Conservation (phyloP, 2,113 vertebrate genomes). For the Anhinga rufa region DNA sequence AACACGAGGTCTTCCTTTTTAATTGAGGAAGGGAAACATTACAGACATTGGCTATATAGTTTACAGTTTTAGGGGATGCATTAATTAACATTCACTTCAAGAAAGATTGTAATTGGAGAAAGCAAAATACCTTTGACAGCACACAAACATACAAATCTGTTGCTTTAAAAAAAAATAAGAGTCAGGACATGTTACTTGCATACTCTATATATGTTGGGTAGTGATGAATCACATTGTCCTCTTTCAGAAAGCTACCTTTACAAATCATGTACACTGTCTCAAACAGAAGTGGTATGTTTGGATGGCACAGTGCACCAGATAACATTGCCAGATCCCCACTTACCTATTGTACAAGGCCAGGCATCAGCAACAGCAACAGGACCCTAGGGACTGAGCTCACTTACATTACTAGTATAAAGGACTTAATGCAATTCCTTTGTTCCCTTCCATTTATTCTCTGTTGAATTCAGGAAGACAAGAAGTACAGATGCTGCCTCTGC, state of each 20-base stretch:
- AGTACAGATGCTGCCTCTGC: not conserved
- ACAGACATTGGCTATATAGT: not conserved
- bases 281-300: not conserved
- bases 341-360: not conserved
- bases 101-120: not conserved
- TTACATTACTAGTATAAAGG: not conserved
- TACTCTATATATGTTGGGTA: not conserved
- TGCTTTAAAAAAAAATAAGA: not conserved
- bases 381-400: not conserved
- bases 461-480: not conserved
- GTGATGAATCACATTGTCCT: not conserved
- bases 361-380: not conserved
- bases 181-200: not conserved
- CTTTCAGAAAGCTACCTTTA: not conserved
- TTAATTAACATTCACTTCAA: not conserved
- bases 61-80: not conserved
- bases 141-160: not conserved
- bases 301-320: not conserved
- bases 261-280: rapidly evolving
- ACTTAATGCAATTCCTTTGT: not conserved
- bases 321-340: not conserved
- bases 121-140: not conserved
- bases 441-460: not conserved
- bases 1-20: not conserved
- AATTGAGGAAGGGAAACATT: not conserved